Percentiles rank a stretch among this genome's conserved stretches.
phyloP scores from a whole-genome alignment of 2,797 vertebrate species.

The Danio choprae region DNA sequence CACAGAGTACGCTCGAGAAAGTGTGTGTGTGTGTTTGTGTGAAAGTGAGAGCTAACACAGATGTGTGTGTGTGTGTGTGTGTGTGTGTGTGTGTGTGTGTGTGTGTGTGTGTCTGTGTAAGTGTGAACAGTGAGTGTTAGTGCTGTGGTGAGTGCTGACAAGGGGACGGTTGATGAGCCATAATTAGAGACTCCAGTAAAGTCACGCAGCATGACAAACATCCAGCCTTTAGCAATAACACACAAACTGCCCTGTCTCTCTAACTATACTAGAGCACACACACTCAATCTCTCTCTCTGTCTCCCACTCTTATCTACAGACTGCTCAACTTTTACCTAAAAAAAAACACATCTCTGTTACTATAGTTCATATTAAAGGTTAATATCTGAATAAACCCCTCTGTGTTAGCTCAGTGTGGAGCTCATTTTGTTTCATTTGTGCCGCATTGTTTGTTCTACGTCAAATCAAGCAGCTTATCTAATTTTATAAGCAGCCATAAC shows the following conservation, averaged over 20 bases:
- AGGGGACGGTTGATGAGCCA: conserved; percentile 76
- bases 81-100: conserved; percentile 6
- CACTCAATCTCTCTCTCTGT: background rate
- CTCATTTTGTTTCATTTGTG: background rate
- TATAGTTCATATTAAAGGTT: background rate
- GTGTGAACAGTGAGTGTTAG: conserved; percentile 45
- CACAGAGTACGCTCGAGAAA: conserved; percentile 3
- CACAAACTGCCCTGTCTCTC: conserved; percentile 51
- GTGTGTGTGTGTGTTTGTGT: background rate
- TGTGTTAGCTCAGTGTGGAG: background rate
- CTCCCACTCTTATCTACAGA: background rate
- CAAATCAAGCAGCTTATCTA: background rate
- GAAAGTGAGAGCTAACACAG: background rate
- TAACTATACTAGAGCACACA: background rate
- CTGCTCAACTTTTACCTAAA: background rate
- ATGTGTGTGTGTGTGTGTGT: conserved; percentile 5
- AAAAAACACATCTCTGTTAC: background rate
- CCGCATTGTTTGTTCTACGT: background rate
- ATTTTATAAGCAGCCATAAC: background rate
- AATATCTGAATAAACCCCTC: background rate
- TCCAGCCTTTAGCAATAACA: conserved; percentile 59
- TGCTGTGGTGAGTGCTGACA: conserved; percentile 71
- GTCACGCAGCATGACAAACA: conserved; percentile 65
- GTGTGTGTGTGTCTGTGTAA: conserved; percentile 15
- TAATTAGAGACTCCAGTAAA: conserved; percentile 75